A percentile compares a stretch with the other conserved stretches of the same genome.
Conservation (phyloP, 2,113 vertebrate genomes). For the Passerina amoena region DNA sequence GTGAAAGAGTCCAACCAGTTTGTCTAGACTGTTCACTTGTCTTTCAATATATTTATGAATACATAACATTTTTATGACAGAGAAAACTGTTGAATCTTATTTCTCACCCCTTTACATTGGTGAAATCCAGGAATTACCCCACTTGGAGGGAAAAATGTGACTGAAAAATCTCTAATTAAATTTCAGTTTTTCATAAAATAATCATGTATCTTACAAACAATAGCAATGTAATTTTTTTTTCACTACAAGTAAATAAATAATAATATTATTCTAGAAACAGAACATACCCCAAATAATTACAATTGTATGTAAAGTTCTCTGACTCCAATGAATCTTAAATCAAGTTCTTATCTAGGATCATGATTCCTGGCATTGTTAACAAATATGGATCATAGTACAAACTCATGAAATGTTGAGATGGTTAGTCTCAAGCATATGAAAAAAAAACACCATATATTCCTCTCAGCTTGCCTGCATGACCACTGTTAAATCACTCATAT, state of each 20-base stretch:
- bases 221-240: neutral
- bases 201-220: neutral
- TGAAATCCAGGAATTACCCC: neutral
- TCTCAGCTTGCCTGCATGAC: neutral
- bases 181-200: neutral
- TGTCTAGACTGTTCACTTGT: neutral
- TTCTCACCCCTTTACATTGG: neutral
- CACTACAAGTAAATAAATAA: neutral
- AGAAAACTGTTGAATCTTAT: neutral
- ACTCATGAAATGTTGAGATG: neutral
- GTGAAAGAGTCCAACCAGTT: neutral
- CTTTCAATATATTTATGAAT: neutral
- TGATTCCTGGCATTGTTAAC: neutral
- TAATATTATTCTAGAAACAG: neutral
- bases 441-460: neutral
- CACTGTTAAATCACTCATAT: neutral
- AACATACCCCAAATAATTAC: neutral
- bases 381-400: neutral
- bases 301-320: neutral
- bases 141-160: fast-evolving
- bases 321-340: neutral
- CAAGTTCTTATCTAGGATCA: neutral
- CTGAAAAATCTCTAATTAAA: neutral
- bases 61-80: neutral
- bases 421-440: neutral